Base-by-base conservation (phyloP, 2,888 invertebrate genomes). In the Cerastoderma edule region DNA sequence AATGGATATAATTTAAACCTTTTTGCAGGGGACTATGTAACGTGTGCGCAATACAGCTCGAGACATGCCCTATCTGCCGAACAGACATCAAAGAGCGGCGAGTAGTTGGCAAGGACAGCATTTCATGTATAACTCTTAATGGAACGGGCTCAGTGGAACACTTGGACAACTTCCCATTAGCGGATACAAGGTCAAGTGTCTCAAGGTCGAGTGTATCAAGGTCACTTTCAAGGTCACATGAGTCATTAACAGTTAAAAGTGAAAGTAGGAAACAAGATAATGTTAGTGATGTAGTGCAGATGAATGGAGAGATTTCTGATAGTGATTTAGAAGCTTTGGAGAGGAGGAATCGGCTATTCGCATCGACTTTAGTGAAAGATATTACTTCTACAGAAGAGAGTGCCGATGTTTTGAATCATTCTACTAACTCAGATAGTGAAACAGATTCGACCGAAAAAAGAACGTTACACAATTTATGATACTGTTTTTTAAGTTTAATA, bases 11-110 rank as follows among this genome's bases (percentile, higher is more conserved):
- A 13, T 44, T 0, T 56, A 30, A 13, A 16, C 6, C 19, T 5
- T 33, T 48, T 82, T 82, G 44, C 75, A 95, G 97, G 93, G 97
- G 97, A 48, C 97, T 98, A 93, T 98, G 98, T 93, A 89, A 88
- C 77, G 86, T 83, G 8, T 93, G 93, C 85, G 90, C 91, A 10
- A 94, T 95, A 72, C 96, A 96, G 91, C 92, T 98, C 84, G 95
- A 95, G 83, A 95, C 95, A 85, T 98, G 98, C 92, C 98, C 98
- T 19, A 95, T 98, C 95, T 98, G 98, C 93, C 95, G 98, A 85
- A 94, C 95, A 72, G 93, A 94, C 63, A 96, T 96, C 85, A 93
- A 54, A 2, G 88, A 90, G 67, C 70, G 91, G 44, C 65, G 64
- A 32, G 8, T 24, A 1, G 39, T 33, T 24, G 60, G 27, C 16